Base-by-base conservation (phyloP, 2,113 vertebrate genomes). In the Nesogale talazaci region DNA sequence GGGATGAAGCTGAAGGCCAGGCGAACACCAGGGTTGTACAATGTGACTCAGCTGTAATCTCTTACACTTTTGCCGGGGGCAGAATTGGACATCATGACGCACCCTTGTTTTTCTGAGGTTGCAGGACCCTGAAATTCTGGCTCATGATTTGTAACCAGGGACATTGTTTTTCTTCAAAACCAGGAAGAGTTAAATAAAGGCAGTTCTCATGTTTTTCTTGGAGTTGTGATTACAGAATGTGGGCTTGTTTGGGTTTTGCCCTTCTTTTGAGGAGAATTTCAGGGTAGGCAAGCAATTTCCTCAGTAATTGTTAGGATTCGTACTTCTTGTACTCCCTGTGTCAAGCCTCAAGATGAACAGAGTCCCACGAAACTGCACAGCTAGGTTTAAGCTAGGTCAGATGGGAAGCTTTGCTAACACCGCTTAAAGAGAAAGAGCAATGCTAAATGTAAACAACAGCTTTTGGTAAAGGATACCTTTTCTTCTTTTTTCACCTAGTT, bases 51-150 rank as follows among this genome's bases (percentile, higher is more conserved):
- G 65, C 11, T 29, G 17, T 67, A 3, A 34, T 2, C 23, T 4
- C 52, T 27, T 5, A 46, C 6, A 9, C 0, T 23, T 63, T 20
- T 4, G 2, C 34, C 36, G 19, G 4, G 16, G 25, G 19, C 25
- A 25, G 27, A 3, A 0, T 9, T 75, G 72, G 15, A 22, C 12
- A 40, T 12, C 22, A 75, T 6, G 9, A 5, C 3, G 1, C 6
- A 16, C 7, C 6, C 2, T 1, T 2, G 34, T 20, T 11, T 31
- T 56, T 14, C 7, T 3, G 52, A 81, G 67, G 40, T 17, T 36
- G 0, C 8, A 23, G 29, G 31, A 38, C 29, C 14, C 20, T 1
- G 7, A 25, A 4, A 4, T 56, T 11, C 29, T 34, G 11, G 46
- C 36, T 25, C 17, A 14, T 22, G 10, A 11, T 40, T 25, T 83